Conservation (phyloP, 2,113 vertebrate species). For the Tachysurus fulvidraco region DNA sequence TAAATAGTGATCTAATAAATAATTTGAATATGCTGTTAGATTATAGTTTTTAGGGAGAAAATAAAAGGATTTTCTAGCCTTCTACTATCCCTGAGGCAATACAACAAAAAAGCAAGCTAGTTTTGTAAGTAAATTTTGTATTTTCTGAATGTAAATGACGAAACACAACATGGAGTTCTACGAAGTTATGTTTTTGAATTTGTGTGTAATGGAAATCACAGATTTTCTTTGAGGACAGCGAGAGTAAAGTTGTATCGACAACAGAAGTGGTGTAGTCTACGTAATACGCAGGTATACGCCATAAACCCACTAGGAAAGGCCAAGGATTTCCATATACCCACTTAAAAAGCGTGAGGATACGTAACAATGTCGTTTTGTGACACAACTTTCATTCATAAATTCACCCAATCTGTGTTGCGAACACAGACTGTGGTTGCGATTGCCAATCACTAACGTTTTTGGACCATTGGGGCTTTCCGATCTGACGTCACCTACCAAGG, state of each 20-base stretch:
- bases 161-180: background rate
- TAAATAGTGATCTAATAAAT: background rate
- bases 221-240: background rate
- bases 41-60: background rate
- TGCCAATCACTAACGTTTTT: too few species aligned
- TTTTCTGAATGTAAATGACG: background rate
- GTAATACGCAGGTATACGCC: too few species aligned
- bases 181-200: background rate
- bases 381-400: too few species aligned
- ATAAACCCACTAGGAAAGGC: too few species aligned
- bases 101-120: background rate
- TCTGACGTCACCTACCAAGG: too few species aligned
- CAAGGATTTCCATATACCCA: too few species aligned
- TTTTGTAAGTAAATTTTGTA: background rate
- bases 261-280: too few species aligned
- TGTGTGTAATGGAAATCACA: background rate
- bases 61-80: background rate
- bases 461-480: too few species aligned
- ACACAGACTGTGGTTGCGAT: too few species aligned
- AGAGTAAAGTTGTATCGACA: constrained; percentile 10
- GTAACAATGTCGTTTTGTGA: too few species aligned
- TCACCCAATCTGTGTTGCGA: too few species aligned
- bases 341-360: too few species aligned
- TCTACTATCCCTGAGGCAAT: background rate
- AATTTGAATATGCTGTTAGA: background rate